Percentiles rank a stretch among this genome's conserved stretches.
Evolutionary conservation across 1,140 invertebrate genomes (phyloP).

Genomic region (Helicorthomorpha holstii): DNA sequence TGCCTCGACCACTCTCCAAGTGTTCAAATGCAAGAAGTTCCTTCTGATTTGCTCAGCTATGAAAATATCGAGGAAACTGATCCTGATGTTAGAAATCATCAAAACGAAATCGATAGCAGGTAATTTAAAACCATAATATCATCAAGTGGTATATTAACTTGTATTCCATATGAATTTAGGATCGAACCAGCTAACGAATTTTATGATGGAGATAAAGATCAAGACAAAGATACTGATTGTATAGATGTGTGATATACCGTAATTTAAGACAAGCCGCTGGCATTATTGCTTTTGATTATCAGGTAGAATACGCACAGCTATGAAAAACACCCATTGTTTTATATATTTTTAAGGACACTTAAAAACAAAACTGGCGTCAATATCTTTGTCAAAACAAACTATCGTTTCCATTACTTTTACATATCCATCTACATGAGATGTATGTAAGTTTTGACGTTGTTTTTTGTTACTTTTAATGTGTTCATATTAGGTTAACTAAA

Average conservation of each 20-base stretch:
- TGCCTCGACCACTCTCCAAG: slow-evolving; percentile 72
- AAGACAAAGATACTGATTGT: slow-evolving; percentile 28
- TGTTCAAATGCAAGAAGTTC: slow-evolving; percentile 85
- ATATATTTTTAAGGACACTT: too few relatives aligned
- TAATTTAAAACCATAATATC: slow-evolving; percentile 9
- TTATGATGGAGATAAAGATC: slow-evolving; percentile 64
- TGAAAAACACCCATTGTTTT: too few relatives aligned
- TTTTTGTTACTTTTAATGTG: too few relatives aligned
- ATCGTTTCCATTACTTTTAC: too few relatives aligned
- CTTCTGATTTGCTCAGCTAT: slow-evolving; percentile 40
- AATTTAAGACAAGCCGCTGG: too few relatives aligned
- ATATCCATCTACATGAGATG: too few relatives aligned
- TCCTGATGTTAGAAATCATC: slow-evolving; percentile 59
- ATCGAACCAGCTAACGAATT: slow-evolving; percentile 82
- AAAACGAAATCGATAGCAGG: slow-evolving; percentile 58
- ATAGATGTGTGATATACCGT: slow-evolving; percentile 1
- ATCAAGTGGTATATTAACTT: background rate
- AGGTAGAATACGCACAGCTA: too few relatives aligned
- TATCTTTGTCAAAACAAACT: too few relatives aligned
- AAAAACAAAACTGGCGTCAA: too few relatives aligned
- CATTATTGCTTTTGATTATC: too few relatives aligned
- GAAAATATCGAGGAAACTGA: slow-evolving; percentile 43
- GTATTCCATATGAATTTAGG: slow-evolving; percentile 23
- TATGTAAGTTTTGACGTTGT: too few relatives aligned
- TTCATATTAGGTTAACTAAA: too few relatives aligned